phyloP scores from a whole-genome alignment of 2,888 invertebrate species.

The Anticlea derivata region DNA sequence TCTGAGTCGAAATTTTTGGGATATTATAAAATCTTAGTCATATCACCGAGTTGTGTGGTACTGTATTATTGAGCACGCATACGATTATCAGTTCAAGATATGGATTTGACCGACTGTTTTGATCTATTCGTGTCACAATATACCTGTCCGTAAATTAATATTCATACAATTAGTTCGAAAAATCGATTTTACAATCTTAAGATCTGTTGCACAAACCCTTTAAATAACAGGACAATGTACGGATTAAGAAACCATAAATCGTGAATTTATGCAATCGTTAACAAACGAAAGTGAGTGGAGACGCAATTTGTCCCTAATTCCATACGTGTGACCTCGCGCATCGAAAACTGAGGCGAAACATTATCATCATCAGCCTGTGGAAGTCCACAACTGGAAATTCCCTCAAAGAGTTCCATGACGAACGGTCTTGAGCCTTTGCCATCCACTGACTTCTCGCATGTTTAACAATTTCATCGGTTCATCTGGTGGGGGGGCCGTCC shows the following conservation, averaged over 20 bases:
- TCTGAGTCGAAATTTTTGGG: too few relatives aligned
- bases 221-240: constrained; percentile 59
- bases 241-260: constrained; percentile 70
- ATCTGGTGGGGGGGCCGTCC: too few relatives aligned
- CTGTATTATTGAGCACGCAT: constrained; percentile 51
- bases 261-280: constrained; percentile 70
- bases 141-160: constrained; percentile 33
- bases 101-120: constrained; percentile 61
- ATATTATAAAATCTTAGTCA: too few relatives aligned
- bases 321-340: constrained; percentile 49
- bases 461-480: too few relatives aligned
- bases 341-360: constrained; percentile 11
- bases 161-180: constrained; percentile 35
- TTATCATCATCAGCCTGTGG: too few relatives aligned
- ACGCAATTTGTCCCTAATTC: constrained; percentile 81
- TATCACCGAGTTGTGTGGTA: constrained; percentile 6
- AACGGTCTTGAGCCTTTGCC: too few relatives aligned
- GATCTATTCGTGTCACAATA: constrained; percentile 58
- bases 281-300: constrained; percentile 76
- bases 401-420: too few relatives aligned
- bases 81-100: constrained; percentile 69
- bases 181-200: constrained; percentile 48
- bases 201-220: constrained; percentile 55
- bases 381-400: too few relatives aligned
- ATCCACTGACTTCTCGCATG: too few relatives aligned